These are phyloP conservation scores for Corythaeola cristata DNA, from an alignment of 2,113 vertebrate genomes.

Conservation along the genomic window DNA sequence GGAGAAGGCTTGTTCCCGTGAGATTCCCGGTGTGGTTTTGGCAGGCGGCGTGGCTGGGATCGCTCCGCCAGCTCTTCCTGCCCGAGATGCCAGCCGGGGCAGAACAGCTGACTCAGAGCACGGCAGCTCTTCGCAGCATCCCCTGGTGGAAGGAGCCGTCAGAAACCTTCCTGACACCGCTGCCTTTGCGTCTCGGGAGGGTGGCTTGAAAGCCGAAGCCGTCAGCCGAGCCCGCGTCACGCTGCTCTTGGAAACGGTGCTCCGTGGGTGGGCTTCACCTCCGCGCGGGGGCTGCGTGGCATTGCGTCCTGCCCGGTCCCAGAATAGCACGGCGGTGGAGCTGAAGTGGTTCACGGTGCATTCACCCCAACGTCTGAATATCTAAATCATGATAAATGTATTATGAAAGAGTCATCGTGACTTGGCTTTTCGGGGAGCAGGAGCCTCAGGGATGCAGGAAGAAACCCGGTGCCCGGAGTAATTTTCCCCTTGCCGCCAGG, in stretches of 20 bases:
- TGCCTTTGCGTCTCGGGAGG: not conserved
- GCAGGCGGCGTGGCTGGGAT: not conserved
- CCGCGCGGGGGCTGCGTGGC: not conserved
- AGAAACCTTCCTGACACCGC: not conserved
- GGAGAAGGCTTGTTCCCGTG: not conserved
- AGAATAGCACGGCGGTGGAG: not conserved
- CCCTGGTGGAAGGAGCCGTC: not conserved
- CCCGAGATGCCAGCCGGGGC: not conserved
- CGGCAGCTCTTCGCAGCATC: conserved; percentile 38
- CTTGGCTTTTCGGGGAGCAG: not conserved
- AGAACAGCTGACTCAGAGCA: conserved; percentile 52
- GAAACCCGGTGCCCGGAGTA: accelerated
- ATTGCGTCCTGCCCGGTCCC: not conserved
- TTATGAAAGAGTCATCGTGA: not conserved
- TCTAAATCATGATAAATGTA: not conserved
- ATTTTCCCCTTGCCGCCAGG: not conserved
- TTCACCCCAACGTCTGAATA: not conserved
- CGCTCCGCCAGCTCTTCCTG: not conserved
- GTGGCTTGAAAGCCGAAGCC: not conserved
- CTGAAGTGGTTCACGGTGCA: not conserved
- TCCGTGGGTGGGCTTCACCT: not conserved
- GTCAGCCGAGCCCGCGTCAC: not conserved
- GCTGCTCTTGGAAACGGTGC: not conserved
- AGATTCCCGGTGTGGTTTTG: not conserved
- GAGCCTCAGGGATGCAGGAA: not conserved